A percentile compares a stretch with the other conserved stretches of the same genome.
phyloP scores from a whole-genome alignment of 2,797 vertebrate species.

The Halcyon chelicuti region DNA sequence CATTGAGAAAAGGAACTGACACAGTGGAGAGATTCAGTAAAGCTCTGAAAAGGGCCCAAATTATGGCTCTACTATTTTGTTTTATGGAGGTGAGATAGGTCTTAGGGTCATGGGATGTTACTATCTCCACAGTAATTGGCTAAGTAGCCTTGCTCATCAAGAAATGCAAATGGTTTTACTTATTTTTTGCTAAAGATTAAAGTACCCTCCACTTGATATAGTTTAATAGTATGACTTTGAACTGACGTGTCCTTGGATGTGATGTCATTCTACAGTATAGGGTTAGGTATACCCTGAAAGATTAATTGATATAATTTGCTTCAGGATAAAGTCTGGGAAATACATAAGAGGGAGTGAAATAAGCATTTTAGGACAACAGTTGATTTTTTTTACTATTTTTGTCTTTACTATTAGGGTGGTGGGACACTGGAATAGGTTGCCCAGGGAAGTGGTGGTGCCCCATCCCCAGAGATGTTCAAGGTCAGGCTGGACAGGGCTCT shows the following conservation, averaged over 20 bases:
- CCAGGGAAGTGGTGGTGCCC: too few relatives aligned
- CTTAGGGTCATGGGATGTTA: not conserved
- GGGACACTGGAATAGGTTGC: too few relatives aligned
- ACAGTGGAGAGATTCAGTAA: not conserved
- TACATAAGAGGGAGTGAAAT: not conserved
- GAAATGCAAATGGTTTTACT: not conserved
- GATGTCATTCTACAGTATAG: not conserved
- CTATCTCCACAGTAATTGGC: not conserved
- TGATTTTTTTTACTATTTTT: not conserved
- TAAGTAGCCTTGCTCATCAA: not conserved
- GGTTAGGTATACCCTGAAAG: not conserved
- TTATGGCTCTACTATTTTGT: not conserved
- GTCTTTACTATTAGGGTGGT: too few relatives aligned
- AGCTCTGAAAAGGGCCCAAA: not conserved
- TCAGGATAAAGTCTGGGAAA: not conserved
- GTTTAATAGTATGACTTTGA: not conserved
- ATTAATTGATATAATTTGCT: not conserved
- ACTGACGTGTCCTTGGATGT: not conserved
- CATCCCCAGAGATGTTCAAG: too few relatives aligned
- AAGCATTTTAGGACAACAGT: not conserved
- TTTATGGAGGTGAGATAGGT: not conserved
- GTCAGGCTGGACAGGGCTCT: too few relatives aligned
- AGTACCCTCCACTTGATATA: not conserved
- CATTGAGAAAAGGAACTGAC: not conserved
- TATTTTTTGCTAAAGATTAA: not conserved